Evolutionary conservation across 1,140 invertebrate species (phyloP).

Genomic region (Tribolium madens): DNA sequence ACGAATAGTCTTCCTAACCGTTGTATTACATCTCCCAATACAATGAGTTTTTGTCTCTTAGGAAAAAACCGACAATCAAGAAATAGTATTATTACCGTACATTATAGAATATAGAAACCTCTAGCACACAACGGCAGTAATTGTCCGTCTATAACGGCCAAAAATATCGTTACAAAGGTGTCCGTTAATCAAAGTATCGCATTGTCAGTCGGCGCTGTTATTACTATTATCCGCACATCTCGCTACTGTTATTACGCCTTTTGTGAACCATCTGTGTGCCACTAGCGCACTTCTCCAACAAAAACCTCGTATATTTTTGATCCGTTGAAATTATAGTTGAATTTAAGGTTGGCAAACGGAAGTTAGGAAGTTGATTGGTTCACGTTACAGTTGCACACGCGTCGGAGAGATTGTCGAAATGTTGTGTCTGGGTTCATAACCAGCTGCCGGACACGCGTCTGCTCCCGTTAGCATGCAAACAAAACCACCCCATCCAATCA

Average conservation of each 20-base stretch:
- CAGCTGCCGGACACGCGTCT: slow-evolving; percentile 45
- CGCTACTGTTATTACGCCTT: slow-evolving; percentile 9
- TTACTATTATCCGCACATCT: background rate
- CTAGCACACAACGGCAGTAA: background rate
- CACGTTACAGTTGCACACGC: slow-evolving; percentile 20
- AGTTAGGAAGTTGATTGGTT: slow-evolving; percentile 30
- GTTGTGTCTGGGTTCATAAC: slow-evolving; percentile 32
- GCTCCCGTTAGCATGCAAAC: slow-evolving; percentile 40
- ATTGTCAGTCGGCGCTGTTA: slow-evolving; percentile 1
- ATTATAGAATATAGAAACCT: background rate
- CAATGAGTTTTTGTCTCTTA: background rate
- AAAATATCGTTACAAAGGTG: slow-evolving; percentile 26
- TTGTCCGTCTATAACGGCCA: background rate
- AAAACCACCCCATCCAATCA: slow-evolving; percentile 44
- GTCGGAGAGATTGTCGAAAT: slow-evolving; percentile 19
- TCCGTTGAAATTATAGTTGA: slow-evolving; percentile 2
- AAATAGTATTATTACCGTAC: background rate
- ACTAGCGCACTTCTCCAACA: background rate
- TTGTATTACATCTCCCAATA: background rate
- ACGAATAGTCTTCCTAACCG: background rate
- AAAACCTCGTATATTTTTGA: background rate
- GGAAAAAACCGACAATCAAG: background rate
- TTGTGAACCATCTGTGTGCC: background rate
- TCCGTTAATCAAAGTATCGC: slow-evolving; percentile 24
- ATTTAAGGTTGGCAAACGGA: slow-evolving; percentile 3